Evolutionary conservation across 2,888 invertebrate species (phyloP).

Genomic region (Orthonychiurus folsomi): DNA sequence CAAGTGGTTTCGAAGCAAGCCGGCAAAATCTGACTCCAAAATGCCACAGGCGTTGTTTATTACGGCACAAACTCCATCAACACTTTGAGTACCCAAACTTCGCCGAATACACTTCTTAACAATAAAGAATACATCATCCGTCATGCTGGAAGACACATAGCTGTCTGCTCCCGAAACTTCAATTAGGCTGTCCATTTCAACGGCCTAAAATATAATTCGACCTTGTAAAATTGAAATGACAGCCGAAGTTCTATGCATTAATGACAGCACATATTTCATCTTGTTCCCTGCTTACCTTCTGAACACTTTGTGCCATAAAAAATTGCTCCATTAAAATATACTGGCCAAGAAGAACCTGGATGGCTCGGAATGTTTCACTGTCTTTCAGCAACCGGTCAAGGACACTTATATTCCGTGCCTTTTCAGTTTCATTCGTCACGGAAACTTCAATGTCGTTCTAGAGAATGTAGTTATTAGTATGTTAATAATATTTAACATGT

Average conservation of each 20-base stretch:
- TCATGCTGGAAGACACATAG: conserved; percentile 63
- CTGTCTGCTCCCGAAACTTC: conserved; percentile 52
- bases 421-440: conserved; percentile 49
- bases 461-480: conserved; percentile 26
- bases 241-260: too few relatives aligned
- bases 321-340: conserved; percentile 89
- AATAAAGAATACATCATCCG: conserved; percentile 96
- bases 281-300: conserved; percentile 49
- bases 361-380: conserved; percentile 63
- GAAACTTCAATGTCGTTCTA: conserved; percentile 58
- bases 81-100: conserved; percentile 78
- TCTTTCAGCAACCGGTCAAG: conserved; percentile 60
- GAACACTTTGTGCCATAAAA: conserved; percentile 88
- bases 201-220: conserved; percentile 64
- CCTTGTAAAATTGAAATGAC: too few relatives aligned
- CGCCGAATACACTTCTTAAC: conserved; percentile 90
- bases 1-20: conserved; percentile 61
- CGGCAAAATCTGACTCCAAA: conserved; percentile 74
- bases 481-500: background rate
- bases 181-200: conserved; percentile 66
- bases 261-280: too few relatives aligned
- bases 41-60: conserved; percentile 84
- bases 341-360: conserved; percentile 73
- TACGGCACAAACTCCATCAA: conserved; percentile 93
- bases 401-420: conserved; percentile 45